Base-by-base conservation (phyloP, 2,113 vertebrate species). In the Neofelis nebulosa region DNA sequence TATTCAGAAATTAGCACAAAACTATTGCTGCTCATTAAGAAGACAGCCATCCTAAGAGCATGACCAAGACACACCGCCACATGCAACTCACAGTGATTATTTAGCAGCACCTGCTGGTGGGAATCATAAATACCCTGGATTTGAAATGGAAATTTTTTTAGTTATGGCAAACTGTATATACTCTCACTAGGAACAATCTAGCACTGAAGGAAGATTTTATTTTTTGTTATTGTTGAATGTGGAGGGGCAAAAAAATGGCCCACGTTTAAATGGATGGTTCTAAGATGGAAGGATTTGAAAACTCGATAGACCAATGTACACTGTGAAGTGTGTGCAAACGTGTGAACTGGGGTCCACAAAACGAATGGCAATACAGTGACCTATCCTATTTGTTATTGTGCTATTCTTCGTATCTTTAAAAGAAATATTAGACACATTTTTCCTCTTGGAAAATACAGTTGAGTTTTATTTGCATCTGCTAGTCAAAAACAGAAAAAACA, bases 71-170 rank as follows among this genome's bases (percentile, higher is more conserved):
- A 19, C 5, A 3, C 15, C 29, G 38, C 45, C 45, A 29, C 33
- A 15, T 45, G 14, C 23, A 41, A 82, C 78, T 92, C 52, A 94
- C 29, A 38, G 18, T 50, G 74, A 95, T 96, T 92, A 52, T 5
- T 66, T 61, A 98, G 98, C 97, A 96, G 83, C 98, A 86, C 97
- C 98, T 97, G 78, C 98, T 97, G 98, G 98, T 73, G 33, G 89
- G 25, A 69, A 18, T 27, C 15, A 55, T 33, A 76, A 74, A 85
- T 23, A 33, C 68, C 3, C 29, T 5, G 2, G 8, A 63, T 57
- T 73, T 89, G 82, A 97, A 97, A 76, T 63, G 36, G 61, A 94
- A 81, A 96, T 93, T 33, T n/a, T 38, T 38, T 78, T 94, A 33
- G 29, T n/a, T 66, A 65, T 33, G 18, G 8, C 79, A 89, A 66